Conservation (phyloP, 53 echinoderm and acorn worm genomes). For the Holothuria leucospilota region DNA sequence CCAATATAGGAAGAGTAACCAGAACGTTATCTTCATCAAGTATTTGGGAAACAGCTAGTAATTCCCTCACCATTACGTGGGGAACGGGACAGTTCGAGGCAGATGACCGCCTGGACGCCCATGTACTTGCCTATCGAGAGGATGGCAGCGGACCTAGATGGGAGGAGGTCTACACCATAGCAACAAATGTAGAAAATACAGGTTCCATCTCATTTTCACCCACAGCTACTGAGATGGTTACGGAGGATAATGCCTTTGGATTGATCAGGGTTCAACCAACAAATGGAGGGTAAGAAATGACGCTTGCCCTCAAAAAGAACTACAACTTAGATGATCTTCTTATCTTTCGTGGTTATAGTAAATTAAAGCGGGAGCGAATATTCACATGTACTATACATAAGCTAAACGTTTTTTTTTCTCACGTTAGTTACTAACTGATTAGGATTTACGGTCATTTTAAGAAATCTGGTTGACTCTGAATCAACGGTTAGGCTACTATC, state of each 20-base stretch:
- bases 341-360: no score
- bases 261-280: conserved; percentile 65
- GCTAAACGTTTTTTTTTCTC: no score
- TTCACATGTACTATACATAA: no score
- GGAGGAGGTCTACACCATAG: conserved; percentile 33
- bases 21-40: conserved; percentile 24
- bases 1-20: conserved; percentile 21
- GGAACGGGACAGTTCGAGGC: conserved; percentile 5
- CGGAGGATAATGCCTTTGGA: conserved; percentile 71
- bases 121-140: conserved; percentile 66
- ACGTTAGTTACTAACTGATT: no score
- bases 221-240: conserved; percentile 53
- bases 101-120: conserved; percentile 42
- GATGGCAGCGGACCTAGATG: conserved; percentile 56
- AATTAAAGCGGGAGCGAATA: no score
- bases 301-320: no score
- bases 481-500: no score
- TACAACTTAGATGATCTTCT: not conserved
- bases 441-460: no score
- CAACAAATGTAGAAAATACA: conserved; percentile 44
- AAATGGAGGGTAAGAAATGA: conserved; percentile 8
- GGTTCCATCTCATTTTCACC: conserved; percentile 66
- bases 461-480: no score
- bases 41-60: conserved; percentile 61
- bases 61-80: conserved; percentile 66